Percentiles rank a stretch among this genome's conserved stretches.
These are phyloP conservation scores for Phycodurus eques DNA, from an alignment of 2,113 vertebrate genomes.

Conservation along the genomic window DNA sequence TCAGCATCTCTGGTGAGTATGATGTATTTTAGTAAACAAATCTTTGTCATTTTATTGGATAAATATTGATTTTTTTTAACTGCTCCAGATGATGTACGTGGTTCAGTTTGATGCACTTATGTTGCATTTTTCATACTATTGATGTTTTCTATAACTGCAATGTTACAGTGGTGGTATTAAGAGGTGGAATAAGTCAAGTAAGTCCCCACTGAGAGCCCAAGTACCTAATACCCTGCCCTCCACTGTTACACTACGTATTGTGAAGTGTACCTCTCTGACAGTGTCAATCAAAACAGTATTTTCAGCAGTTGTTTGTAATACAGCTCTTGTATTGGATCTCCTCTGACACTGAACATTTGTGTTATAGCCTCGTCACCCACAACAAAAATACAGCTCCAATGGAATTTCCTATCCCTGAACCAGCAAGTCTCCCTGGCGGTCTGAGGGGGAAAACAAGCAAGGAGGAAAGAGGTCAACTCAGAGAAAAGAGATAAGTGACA, in stretches of 20 bases:
- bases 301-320: background rate
- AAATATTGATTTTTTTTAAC: too few relatives aligned
- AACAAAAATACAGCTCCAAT: conserved; percentile 28
- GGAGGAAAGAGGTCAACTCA: conserved; percentile 7
- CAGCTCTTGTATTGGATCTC: background rate
- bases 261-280: background rate
- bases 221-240: background rate
- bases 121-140: background rate
- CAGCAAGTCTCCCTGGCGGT: conserved; percentile 37
- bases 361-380: background rate
- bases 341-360: background rate
- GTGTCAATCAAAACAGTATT: background rate
- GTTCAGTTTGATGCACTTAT: background rate
- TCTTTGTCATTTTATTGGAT: too few relatives aligned
- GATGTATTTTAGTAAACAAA: too few relatives aligned
- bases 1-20: too few relatives aligned
- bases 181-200: background rate
- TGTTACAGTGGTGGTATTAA: background rate
- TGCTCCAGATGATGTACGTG: background rate
- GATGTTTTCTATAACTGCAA: background rate
- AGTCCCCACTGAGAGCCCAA: background rate
- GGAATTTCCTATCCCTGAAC: conserved; percentile 67
- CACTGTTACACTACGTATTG: background rate
- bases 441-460: conserved; percentile 21
- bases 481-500: conserved; percentile 3